These are phyloP conservation scores for Apaloderma vittatum DNA, from an alignment of 2,113 vertebrate genomes.

Conservation along the genomic window DNA sequence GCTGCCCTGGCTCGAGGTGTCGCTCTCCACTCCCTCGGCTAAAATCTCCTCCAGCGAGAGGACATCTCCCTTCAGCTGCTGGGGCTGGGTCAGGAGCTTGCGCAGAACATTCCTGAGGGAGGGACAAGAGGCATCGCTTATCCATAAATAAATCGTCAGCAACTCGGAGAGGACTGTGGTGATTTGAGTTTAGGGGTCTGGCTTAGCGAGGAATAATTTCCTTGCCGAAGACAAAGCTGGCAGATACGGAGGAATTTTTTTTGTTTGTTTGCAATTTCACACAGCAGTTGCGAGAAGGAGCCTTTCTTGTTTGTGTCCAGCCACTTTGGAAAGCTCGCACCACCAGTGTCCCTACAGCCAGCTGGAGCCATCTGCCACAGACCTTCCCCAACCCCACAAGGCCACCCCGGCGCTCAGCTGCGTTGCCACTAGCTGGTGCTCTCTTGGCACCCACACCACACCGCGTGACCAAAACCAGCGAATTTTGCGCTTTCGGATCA, in stretches of 20 bases:
- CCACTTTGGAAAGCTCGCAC: neutral
- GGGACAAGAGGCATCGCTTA: rapidly evolving
- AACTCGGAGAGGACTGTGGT: rapidly evolving
- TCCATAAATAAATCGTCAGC: rapidly evolving
- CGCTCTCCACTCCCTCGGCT: conserved; percentile 92
- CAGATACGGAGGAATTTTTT: neutral
- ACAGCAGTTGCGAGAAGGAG: neutral
- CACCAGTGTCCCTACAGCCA: neutral
- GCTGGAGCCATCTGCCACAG: neutral
- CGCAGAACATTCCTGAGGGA: conserved; percentile 90
- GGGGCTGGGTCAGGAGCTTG: conserved; percentile 95
- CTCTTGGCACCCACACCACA: neutral
- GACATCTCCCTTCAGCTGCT: conserved; percentile 91
- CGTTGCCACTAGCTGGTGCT: neutral
- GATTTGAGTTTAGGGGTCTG: neutral
- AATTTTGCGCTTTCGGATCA: neutral
- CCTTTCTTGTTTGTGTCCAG: neutral
- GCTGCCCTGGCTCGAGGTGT: conserved; percentile 79
- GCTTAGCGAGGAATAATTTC: neutral
- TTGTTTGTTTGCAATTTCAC: neutral
- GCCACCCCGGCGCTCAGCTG: neutral
- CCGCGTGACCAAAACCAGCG: neutral
- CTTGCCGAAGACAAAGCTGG: neutral
- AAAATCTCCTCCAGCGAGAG: conserved; percentile 97
- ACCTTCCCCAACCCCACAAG: neutral